These are phyloP conservation scores for Peromyscus aztecus DNA, from an alignment of 2,797 vertebrate species.

Conservation along the genomic window DNA sequence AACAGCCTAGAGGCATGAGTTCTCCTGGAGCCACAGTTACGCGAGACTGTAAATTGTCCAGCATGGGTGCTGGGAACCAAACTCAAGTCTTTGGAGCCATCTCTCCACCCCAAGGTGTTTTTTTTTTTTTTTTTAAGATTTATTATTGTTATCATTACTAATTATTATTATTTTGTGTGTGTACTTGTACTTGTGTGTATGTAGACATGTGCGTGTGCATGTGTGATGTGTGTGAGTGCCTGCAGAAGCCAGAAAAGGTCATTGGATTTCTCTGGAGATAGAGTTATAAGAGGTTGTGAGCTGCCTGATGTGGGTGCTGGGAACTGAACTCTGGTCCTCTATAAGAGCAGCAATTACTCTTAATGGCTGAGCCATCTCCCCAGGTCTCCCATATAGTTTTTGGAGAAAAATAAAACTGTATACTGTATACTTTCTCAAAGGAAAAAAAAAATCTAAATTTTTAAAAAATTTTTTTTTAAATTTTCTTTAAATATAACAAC, in stretches of 20 bases:
- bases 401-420: not conserved
- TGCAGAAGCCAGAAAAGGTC: not conserved
- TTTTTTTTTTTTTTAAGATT: not conserved
- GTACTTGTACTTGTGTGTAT: not conserved
- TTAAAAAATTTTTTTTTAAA: too few species aligned
- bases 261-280: not conserved
- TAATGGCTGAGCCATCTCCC: not conserved
- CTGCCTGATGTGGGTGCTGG: not conserved
- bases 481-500: conserved; percentile 52
- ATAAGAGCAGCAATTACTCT: not conserved
- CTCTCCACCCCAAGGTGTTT: not conserved
- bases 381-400: not conserved
- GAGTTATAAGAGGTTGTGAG: not conserved
- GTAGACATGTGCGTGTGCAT: not conserved
- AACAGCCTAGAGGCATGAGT: not conserved
- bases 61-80: not conserved
- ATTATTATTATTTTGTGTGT: not conserved
- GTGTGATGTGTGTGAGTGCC: not conserved
- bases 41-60: not conserved
- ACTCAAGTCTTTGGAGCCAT: not conserved
- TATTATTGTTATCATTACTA: not conserved
- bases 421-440: conserved; percentile 13
- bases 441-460: not conserved
- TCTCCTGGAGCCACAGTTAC: not conserved
- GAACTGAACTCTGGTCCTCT: not conserved